Conservation (phyloP, 2,888 invertebrate genomes). For the Sicus ferrugineus region DNA sequence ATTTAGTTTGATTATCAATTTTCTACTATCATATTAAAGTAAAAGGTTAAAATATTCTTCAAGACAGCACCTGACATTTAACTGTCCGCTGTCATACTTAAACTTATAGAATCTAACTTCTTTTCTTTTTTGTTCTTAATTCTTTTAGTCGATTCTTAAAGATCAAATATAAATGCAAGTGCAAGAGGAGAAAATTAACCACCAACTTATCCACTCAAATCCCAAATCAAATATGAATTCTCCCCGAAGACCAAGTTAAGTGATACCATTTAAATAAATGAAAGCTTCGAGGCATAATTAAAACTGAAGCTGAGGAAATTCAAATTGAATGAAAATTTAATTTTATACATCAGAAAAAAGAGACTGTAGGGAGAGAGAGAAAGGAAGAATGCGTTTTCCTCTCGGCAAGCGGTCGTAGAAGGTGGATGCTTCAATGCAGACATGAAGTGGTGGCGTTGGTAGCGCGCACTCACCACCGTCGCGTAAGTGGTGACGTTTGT, state of each 20-base stretch:
- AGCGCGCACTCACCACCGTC: background rate
- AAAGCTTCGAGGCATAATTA: constrained; percentile 18
- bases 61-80: too few species aligned
- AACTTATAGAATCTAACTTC: too few species aligned
- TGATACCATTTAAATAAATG: constrained; percentile 26
- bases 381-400: background rate
- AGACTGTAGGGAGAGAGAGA: background rate
- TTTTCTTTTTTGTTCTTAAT: too few species aligned
- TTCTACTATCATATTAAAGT: too few species aligned
- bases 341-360: constrained; percentile 4
- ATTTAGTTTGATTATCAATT: too few species aligned
- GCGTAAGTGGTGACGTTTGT: background rate
- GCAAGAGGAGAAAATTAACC: background rate
- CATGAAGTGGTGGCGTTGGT: background rate
- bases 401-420: background rate
- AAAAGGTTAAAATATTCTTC: too few species aligned
- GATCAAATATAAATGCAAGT: background rate
- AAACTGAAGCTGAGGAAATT: constrained; percentile 22
- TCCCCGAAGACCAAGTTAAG: constrained; percentile 14
- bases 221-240: background rate
- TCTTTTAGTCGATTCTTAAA: too few species aligned
- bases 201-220: background rate
- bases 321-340: constrained; percentile 23
- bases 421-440: background rate
- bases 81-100: too few species aligned